A percentile compares a stretch with the other conserved stretches of the same genome.
Conservation (phyloP, 2,888 invertebrate genomes). For the Pilophorus perplexus region DNA sequence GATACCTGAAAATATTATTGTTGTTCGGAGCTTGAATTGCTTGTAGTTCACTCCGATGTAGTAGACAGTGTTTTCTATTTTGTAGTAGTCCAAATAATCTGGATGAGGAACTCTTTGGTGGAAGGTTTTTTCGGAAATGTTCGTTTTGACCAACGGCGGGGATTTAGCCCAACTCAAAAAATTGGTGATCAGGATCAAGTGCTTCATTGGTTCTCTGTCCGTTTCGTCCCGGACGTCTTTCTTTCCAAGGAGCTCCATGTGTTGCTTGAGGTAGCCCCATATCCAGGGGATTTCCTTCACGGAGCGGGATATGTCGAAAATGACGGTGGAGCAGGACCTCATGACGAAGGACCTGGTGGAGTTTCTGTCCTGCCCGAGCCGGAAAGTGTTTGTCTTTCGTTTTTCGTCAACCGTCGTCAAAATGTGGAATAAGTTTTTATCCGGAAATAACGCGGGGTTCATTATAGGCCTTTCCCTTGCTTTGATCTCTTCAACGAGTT, state of each 20-base stretch:
- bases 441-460: conserved; percentile 3
- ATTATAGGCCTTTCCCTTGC: neutral
- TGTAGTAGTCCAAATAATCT: conserved; percentile 32
- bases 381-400: conserved; percentile 3
- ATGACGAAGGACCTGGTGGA: conserved; percentile 22
- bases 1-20: conserved; percentile 28
- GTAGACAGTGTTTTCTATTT: conserved; percentile 40
- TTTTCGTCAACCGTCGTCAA: conserved; percentile 9
- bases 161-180: conserved; percentile 38
- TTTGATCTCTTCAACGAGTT: conserved; percentile 4
- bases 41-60: conserved; percentile 20
- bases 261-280: conserved; percentile 32
- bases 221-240: conserved; percentile 22
- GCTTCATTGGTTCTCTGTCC: conserved; percentile 14
- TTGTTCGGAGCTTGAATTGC: conserved; percentile 27
- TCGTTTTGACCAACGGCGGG: neutral
- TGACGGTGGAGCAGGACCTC: conserved; percentile 30
- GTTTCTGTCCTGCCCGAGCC: neutral
- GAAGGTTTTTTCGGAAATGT: conserved; percentile 39
- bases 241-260: conserved; percentile 29
- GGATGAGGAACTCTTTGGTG: conserved; percentile 40
- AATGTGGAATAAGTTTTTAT: conserved; percentile 26
- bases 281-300: conserved; percentile 18
- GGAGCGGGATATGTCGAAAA: conserved; percentile 31
- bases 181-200: conserved; percentile 32